Base-by-base conservation (phyloP, 1,140 invertebrate genomes). In the Drosophila nigrodunni region DNA sequence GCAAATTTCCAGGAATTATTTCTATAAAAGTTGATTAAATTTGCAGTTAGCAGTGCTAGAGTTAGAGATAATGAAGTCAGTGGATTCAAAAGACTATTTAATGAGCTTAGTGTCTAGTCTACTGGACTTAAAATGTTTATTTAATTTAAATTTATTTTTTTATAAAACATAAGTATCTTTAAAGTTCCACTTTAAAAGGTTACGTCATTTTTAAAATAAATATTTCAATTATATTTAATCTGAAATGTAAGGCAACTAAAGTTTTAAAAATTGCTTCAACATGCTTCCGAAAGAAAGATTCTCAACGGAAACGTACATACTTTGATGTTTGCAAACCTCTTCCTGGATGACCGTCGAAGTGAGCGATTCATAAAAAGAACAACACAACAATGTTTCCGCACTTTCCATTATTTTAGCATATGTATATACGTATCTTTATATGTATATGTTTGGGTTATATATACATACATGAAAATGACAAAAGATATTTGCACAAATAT, bases 401-500 rank as follows among this genome's bases (percentile, higher is more conserved):
- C 41, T 43, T 13, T 3, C 9, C 41, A 43, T 13, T 13, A 43
- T 13, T 43, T 43, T 11, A 30, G 25, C 25, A 30, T 30, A 41
- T 41, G 11, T 41, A 41, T n/a, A 41, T 41, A 41, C 15, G 15
- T 15, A 15, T 15, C 15, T 15, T 15, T 15, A 15, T 15, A 15
- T 15, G 15, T 10, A 8, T n/a, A 30, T 30, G 25, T 30, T 3
- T 30, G 2, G 25, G 25, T 3, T 30, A 30, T 30, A 41, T 10
- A 11, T 41, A 43, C 11, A 43, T 13, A 5, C n/a, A n/a, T 43
- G 41, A 4, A 13, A 13, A 43, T 43, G 41, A 43, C 25, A 34
- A 52, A 21, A 30, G 25, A 52, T 34, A 34, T 34, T 34, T 13
- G 49, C 7, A 13, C 49, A 52, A 8, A 15, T 88, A 88, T 88